Conservation (phyloP, 1,140 invertebrate species). For the Lamellibrachia luymesi region DNA sequence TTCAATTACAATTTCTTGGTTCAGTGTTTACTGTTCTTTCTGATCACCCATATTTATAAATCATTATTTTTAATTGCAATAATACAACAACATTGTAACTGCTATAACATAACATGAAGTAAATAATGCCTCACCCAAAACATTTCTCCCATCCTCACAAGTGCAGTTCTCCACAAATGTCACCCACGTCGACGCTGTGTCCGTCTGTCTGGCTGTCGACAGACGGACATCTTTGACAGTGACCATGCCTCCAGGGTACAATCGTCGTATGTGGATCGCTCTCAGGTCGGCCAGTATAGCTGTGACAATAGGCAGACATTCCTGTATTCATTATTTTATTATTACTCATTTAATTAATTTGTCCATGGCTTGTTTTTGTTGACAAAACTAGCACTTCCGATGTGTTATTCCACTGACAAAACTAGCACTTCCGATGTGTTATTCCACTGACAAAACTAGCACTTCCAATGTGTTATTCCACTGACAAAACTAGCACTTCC, state of each 20-base stretch:
- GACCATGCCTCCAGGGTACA: not conserved
- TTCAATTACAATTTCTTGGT: not conserved
- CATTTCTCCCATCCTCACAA: not conserved
- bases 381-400: no score
- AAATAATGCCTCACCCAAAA: constrained; percentile 13
- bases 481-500: no score
- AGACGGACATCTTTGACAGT: not conserved
- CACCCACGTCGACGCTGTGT: not conserved
- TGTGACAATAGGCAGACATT: not conserved
- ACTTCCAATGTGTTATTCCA: no score
- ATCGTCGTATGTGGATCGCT: not conserved
- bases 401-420: no score
- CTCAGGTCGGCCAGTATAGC: not conserved
- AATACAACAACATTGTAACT: not conserved
- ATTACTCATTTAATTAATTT: no score
- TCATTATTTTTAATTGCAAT: no score
- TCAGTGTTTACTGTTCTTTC: not conserved
- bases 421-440: no score
- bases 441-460: no score
- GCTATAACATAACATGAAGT: not conserved
- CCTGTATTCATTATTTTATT: no score
- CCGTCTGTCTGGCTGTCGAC: constrained; percentile 2
- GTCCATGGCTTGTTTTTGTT: no score
- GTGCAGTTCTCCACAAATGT: constrained; percentile 22
- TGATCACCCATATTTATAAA: not conserved